phyloP scores from a whole-genome alignment of 1,140 invertebrate genomes.

The Chelonus insularis region DNA sequence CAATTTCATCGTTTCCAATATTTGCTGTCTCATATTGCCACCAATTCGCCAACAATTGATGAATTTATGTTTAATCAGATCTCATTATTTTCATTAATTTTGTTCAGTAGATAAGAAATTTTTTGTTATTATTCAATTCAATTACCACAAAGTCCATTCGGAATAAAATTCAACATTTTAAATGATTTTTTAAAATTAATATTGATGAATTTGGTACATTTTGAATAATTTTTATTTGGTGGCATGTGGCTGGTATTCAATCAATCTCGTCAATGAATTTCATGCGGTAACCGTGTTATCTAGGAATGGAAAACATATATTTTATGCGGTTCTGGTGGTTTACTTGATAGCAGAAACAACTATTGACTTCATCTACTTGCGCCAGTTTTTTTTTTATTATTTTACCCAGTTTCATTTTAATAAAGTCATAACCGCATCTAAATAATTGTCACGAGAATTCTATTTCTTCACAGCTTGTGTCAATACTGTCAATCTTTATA shows the following conservation, averaged over 20 bases:
- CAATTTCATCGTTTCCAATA: constrained; percentile 9
- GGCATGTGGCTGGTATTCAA: background rate
- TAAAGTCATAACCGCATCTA: too few species aligned
- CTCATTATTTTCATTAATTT: constrained; percentile 14
- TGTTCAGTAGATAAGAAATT: too few species aligned
- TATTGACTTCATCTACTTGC: background rate
- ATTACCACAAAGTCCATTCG: too few species aligned
- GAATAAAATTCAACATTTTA: too few species aligned
- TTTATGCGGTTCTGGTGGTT: background rate
- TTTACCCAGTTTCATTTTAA: background rate
- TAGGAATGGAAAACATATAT: background rate
- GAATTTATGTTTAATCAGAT: background rate
- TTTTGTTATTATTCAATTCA: too few species aligned
- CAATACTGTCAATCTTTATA: too few species aligned
- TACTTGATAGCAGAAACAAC: constrained; percentile 5
- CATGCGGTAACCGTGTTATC: background rate
- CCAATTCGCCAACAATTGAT: background rate
- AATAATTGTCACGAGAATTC: too few species aligned
- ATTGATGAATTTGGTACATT: background rate
- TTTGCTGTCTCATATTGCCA: constrained; percentile 8
- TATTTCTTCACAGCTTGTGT: too few species aligned
- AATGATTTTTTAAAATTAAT: too few species aligned
- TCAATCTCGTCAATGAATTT: constrained; percentile 7
- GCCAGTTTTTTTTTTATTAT: background rate
- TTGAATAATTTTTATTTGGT: constrained; percentile 1